Conservation (phyloP, 1,140 invertebrate genomes). For the Melanaphis sacchari region DNA sequence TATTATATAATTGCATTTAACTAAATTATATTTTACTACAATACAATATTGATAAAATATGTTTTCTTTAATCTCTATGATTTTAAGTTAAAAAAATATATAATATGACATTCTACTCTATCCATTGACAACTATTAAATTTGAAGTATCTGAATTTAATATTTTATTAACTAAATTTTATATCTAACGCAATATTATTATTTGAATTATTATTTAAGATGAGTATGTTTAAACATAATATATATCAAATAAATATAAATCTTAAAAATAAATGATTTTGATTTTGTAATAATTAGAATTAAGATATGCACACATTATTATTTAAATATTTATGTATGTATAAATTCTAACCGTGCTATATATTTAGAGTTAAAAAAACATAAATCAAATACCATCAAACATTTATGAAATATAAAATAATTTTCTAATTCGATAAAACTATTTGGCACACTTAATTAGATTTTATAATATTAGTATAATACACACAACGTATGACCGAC, state of each 20-base stretch:
- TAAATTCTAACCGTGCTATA: background rate
- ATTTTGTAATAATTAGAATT: background rate
- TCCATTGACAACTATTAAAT: too few species aligned
- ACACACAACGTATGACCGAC: background rate
- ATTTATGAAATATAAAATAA: background rate
- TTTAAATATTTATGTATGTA: background rate
- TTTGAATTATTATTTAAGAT: background rate
- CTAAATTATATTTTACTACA: background rate
- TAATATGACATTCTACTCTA: background rate
- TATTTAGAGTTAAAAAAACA: background rate
- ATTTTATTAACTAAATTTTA: background rate
- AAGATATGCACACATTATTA: background rate
- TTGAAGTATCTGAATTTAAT: background rate
- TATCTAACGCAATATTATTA: background rate
- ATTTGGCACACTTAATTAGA: background rate
- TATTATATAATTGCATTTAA: background rate
- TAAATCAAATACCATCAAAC: background rate
- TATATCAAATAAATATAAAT: background rate
- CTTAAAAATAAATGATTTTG: background rate
- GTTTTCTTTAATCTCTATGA: background rate
- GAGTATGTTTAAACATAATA: background rate
- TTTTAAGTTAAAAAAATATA: background rate
- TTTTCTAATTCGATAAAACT: background rate
- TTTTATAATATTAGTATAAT: background rate
- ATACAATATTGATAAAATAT: background rate